Evolutionary conservation across 1,140 invertebrate species (phyloP).

Genomic region (Cephus cinctus): DNA sequence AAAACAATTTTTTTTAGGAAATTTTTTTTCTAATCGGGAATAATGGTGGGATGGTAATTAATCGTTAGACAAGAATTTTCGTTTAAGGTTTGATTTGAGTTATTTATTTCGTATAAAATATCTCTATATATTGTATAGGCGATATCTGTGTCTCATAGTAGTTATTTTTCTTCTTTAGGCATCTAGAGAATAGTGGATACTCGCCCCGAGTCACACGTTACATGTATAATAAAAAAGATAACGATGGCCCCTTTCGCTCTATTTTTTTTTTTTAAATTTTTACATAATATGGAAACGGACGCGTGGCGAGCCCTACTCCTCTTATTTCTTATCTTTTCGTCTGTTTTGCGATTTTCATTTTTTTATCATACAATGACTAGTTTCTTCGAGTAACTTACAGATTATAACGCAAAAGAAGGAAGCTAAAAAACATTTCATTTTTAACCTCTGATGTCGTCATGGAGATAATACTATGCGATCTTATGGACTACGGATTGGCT

Average conservation of each 20-base stretch:
- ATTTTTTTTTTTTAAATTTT: slow-evolving; percentile 5
- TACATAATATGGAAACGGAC: slow-evolving; percentile 13
- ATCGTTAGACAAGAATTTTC: neutral
- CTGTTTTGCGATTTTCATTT: slow-evolving; percentile 8
- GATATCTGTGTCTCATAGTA: slow-evolving; percentile 39
- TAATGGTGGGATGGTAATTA: too few relatives aligned
- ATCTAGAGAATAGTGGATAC: slow-evolving; percentile 39
- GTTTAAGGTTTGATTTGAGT: slow-evolving; percentile 30
- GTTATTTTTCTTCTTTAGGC: slow-evolving; percentile 43
- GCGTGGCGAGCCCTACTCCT: neutral
- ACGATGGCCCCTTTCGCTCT: slow-evolving; percentile 5
- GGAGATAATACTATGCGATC: too few relatives aligned
- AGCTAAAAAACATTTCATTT: neutral
- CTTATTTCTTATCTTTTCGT: slow-evolving; percentile 15
- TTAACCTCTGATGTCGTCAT: too few relatives aligned
- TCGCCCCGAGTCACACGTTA: slow-evolving; percentile 29
- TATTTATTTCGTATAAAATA: slow-evolving; percentile 56
- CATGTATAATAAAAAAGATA: too few relatives aligned
- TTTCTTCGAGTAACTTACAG: slow-evolving; percentile 44
- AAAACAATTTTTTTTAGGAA: too few relatives aligned
- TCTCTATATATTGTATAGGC: slow-evolving; percentile 42
- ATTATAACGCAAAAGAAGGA: slow-evolving; percentile 9
- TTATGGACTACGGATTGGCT: too few relatives aligned
- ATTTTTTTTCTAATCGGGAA: too few relatives aligned
- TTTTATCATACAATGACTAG: slow-evolving; percentile 44